phyloP scores from a whole-genome alignment of 2,113 vertebrate genomes.

The Nicator chloris region DNA sequence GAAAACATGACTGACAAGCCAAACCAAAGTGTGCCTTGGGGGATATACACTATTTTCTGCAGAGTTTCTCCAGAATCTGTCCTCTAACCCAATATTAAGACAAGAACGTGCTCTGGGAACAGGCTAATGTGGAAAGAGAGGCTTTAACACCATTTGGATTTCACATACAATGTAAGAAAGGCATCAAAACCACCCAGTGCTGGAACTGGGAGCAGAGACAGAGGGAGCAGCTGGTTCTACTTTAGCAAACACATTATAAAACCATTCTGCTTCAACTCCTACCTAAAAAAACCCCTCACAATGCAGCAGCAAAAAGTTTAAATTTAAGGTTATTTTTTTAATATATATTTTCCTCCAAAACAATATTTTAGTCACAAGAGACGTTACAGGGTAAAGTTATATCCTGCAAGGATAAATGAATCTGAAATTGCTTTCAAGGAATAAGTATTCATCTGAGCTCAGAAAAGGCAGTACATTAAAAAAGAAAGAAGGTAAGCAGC shows the following conservation, averaged over 20 bases:
- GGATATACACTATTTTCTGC: neutral
- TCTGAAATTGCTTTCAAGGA: conserved; percentile 22
- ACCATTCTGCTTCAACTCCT: neutral
- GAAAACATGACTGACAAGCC: neutral
- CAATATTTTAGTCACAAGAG: conserved; percentile 23
- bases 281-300: neutral
- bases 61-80: neutral
- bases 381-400: neutral
- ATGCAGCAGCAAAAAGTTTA: neutral
- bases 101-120: neutral
- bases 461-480: neutral
- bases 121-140: neutral
- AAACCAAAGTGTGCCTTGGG: neutral
- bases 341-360: neutral
- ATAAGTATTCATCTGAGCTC: neutral
- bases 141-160: neutral
- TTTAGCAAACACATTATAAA: neutral
- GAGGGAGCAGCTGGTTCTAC: neutral
- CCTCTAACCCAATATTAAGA: neutral
- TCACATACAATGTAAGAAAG: neutral
- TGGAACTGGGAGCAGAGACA: neutral
- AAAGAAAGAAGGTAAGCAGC: neutral
- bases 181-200: neutral
- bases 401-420: conserved; percentile 32
- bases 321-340: neutral